Evolutionary conservation across 2,113 vertebrate species (phyloP).

Genomic region (Solea senegalensis): DNA sequence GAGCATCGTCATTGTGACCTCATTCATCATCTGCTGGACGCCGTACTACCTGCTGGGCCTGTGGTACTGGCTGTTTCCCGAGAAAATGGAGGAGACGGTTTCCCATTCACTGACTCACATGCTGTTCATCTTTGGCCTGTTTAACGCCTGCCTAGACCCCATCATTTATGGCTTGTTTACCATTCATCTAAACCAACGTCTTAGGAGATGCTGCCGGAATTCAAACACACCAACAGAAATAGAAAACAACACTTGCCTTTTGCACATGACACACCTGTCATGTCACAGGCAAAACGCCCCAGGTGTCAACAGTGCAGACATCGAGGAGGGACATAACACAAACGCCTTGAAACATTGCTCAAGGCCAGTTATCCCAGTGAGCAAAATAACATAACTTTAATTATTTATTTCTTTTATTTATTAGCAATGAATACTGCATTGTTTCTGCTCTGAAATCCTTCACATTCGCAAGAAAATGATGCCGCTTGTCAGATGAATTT

Average conservation of each 20-base stretch:
- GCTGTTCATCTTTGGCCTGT: slow-evolving; percentile 85
- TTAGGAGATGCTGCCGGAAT: slow-evolving; percentile 64
- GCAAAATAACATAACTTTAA: slow-evolving; percentile 29
- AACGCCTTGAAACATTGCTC: slow-evolving; percentile 17
- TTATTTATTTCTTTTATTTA: too few species aligned
- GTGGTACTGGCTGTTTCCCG: slow-evolving; percentile 86
- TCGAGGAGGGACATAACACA: slow-evolving; percentile 15
- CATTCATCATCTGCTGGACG: slow-evolving; percentile 86
- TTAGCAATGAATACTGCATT: too few species aligned
- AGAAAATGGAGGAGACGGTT: slow-evolving; percentile 82
- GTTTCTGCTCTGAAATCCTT: too few species aligned
- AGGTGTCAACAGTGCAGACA: not conserved
- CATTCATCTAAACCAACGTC: slow-evolving; percentile 75
- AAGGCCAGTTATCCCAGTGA: slow-evolving; percentile 45
- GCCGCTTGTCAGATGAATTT: too few species aligned
- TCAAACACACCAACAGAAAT: slow-evolving; percentile 34
- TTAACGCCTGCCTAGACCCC: slow-evolving; percentile 83
- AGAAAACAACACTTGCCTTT: slow-evolving; percentile 72
- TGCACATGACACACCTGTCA: slow-evolving; percentile 62
- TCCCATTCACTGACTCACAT: slow-evolving; percentile 85
- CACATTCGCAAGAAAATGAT: too few species aligned
- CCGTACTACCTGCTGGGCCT: slow-evolving; percentile 85
- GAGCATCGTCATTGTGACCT: slow-evolving; percentile 85
- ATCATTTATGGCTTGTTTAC: slow-evolving; percentile 84
- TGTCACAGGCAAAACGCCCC: slow-evolving; percentile 28